Percentiles rank a stretch among this genome's conserved stretches.
These are phyloP conservation scores for Lasiurus cinereus DNA, from an alignment of 2,113 vertebrate species.

Conservation along the genomic window DNA sequence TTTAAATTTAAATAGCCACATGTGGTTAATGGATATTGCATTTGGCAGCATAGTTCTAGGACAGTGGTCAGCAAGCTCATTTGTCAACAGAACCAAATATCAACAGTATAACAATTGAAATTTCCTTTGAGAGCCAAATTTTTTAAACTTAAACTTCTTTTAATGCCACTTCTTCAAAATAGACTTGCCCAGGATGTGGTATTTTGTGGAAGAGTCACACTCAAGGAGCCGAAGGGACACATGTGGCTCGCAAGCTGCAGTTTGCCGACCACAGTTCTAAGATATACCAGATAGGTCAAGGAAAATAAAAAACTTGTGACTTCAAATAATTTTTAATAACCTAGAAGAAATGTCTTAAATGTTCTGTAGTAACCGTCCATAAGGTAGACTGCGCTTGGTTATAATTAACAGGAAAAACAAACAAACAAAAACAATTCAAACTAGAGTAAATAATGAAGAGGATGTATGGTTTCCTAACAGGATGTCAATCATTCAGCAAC, in stretches of 20 bases:
- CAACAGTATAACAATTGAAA: too few species aligned
- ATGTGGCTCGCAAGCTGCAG: too few species aligned
- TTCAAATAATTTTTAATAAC: not conserved
- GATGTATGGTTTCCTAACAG: not conserved
- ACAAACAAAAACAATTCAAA: not conserved
- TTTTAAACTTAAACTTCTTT: too few species aligned
- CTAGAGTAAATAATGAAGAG: not conserved
- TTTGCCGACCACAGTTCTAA: not conserved
- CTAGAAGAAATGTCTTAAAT: slow-evolving; percentile 1
- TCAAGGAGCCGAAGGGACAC: too few species aligned
- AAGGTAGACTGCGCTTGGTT: not conserved
- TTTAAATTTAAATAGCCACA: slow-evolving; percentile 38
- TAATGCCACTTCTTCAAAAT: too few species aligned
- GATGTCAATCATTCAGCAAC: not conserved
- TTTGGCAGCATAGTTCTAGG: not conserved
- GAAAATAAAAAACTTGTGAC: slow-evolving; percentile 21
- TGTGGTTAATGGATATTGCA: not conserved
- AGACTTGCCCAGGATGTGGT: too few species aligned
- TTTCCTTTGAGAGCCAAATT: too few species aligned
- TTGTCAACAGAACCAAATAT: too few species aligned
- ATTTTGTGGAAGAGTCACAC: too few species aligned
- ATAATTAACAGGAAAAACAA: not conserved
- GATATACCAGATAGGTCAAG: not conserved
- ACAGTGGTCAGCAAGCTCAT: too few species aligned
- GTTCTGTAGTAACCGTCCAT: not conserved